A percentile compares a stretch with the other conserved stretches of the same genome.
Evolutionary conservation across 2,113 vertebrate species (phyloP).

Genomic region (Anolis carolinensis): DNA sequence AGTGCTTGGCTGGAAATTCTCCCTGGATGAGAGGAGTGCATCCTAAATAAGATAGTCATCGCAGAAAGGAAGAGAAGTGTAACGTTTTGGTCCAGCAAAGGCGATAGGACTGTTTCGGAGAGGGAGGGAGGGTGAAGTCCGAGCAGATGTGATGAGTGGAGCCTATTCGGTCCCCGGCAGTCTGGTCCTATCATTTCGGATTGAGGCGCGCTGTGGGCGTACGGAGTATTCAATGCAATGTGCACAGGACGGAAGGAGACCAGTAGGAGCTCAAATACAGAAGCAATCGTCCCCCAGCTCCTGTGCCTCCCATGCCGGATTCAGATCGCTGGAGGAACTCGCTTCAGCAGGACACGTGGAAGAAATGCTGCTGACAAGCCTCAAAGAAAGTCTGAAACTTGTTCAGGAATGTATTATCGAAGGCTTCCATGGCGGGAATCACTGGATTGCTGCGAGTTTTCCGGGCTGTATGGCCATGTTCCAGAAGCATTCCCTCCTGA

Average conservation of each 20-base stretch:
- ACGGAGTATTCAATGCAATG: background rate
- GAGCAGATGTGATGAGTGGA: background rate
- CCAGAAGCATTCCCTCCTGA: no score
- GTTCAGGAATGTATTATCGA: background rate
- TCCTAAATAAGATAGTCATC: conserved; percentile 49
- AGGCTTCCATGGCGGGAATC: no score
- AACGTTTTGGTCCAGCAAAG: background rate
- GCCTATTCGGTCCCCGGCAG: conserved; percentile 24
- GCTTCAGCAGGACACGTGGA: no score
- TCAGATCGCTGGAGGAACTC: background rate
- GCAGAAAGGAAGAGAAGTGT: conserved; percentile 41
- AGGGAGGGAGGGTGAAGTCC: no score
- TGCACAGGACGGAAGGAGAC: background rate
- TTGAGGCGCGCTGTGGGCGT: background rate
- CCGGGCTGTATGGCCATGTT: no score
- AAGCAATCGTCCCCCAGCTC: background rate
- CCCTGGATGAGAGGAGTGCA: conserved; percentile 68
- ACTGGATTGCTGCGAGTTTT: no score
- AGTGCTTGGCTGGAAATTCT: conserved; percentile 63
- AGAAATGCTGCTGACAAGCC: background rate
- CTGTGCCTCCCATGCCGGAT: no score
- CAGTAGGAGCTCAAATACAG: background rate
- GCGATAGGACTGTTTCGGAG: conserved; percentile 3
- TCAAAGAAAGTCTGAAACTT: background rate
- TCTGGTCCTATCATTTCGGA: background rate